phyloP scores from a whole-genome alignment of 2,888 invertebrate genomes.

The Cenopis cana region DNA sequence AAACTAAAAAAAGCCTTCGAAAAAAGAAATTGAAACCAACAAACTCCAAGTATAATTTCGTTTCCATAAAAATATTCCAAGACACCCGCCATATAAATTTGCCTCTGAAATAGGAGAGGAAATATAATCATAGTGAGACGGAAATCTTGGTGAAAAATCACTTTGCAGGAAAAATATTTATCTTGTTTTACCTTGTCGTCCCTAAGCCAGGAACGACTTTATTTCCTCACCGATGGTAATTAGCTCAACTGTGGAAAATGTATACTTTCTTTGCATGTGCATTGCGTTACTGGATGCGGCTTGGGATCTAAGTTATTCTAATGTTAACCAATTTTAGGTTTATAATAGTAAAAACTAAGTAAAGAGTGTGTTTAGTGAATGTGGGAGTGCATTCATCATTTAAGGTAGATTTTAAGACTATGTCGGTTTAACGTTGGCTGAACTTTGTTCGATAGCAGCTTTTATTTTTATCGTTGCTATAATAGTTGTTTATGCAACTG shows the following conservation, averaged over 20 bases:
- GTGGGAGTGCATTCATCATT: background rate
- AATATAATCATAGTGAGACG: slow-evolving; percentile 39
- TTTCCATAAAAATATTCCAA: slow-evolving; percentile 25
- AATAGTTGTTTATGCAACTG: too few species aligned
- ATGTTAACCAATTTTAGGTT: background rate
- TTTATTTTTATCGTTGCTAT: too few species aligned
- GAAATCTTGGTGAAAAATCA: slow-evolving; percentile 37
- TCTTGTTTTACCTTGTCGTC: slow-evolving; percentile 29
- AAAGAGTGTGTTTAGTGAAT: background rate
- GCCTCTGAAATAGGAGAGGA: slow-evolving; percentile 28
- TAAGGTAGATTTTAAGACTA: background rate
- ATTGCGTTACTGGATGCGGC: slow-evolving; percentile 6
- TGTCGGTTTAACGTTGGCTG: background rate
- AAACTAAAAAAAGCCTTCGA: slow-evolving; percentile 5
- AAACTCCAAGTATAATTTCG: slow-evolving; percentile 8
- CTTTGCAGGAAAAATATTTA: slow-evolving; percentile 38
- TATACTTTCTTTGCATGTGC: slow-evolving; percentile 25
- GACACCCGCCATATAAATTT: slow-evolving; percentile 25
- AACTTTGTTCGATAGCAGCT: background rate
- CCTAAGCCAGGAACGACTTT: slow-evolving; percentile 30
- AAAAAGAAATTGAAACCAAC: slow-evolving; percentile 1
- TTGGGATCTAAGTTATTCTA: background rate
- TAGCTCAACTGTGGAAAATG: slow-evolving; percentile 44
- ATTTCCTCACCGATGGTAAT: slow-evolving; percentile 45
- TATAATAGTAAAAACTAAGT: background rate